phyloP scores from a whole-genome alignment of 2,888 invertebrate species.

The Taenaris catops region DNA sequence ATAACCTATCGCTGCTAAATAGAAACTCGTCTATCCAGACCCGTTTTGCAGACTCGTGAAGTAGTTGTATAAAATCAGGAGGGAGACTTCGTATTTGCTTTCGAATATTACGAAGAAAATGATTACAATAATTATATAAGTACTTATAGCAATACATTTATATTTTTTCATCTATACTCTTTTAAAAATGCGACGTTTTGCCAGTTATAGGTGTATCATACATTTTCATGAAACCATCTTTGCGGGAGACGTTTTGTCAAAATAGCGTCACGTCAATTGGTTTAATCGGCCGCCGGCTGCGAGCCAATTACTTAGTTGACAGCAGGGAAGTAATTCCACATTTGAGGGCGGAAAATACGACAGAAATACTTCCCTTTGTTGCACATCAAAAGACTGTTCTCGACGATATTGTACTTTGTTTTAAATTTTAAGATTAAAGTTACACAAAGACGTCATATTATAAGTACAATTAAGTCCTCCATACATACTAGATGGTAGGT shows the following conservation, averaged over 20 bases:
- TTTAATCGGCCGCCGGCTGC: conserved; percentile 71
- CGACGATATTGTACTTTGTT: too few species aligned
- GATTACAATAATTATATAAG: too few species aligned
- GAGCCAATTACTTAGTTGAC: conserved; percentile 75
- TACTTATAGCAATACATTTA: neutral
- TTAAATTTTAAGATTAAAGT: too few species aligned
- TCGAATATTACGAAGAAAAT: conserved; percentile 3
- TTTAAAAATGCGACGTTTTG: neutral
- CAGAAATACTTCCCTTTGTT: conserved; percentile 76
- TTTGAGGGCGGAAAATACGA: conserved; percentile 74
- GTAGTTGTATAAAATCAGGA: conserved; percentile 5
- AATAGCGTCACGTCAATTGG: conserved; percentile 75
- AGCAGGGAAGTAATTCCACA: conserved; percentile 77
- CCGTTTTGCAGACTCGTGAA: conserved; percentile 9
- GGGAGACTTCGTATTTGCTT: conserved; percentile 7
- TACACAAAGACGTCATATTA: too few species aligned
- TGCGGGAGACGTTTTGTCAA: conserved; percentile 57
- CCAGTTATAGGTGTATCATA: conserved; percentile 2
- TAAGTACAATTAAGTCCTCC: too few species aligned
- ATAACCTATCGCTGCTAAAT: conserved; percentile 8
- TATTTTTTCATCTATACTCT: neutral
- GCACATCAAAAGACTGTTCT: conserved; percentile 37
- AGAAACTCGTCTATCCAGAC: conserved; percentile 21
- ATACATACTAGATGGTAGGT: too few species aligned
- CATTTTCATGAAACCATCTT: conserved; percentile 19